Percentiles rank a stretch among this genome's conserved stretches.
Evolutionary conservation across 2,113 vertebrate species (phyloP).

Genomic region (Clarias macrocephalus): DNA sequence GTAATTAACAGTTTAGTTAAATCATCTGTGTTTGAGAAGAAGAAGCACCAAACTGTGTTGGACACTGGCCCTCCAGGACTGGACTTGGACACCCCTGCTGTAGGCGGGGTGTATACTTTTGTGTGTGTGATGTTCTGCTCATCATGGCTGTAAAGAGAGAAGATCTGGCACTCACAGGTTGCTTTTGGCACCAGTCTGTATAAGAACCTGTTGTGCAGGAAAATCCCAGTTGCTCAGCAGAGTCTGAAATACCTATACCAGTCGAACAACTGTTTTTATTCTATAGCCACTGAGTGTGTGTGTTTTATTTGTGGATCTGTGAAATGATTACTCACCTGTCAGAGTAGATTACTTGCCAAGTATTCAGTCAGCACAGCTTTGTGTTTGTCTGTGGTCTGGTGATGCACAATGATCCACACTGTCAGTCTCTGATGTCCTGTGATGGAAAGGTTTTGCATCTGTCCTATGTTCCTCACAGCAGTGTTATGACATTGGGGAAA

Average conservation of each 20-base stretch:
- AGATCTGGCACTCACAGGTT: neutral
- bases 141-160: neutral
- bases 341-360: neutral
- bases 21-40: no score
- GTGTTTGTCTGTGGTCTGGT: conserved; percentile 5
- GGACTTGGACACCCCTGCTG: no score
- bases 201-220: neutral
- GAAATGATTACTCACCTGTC: neutral
- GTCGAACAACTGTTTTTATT: neutral
- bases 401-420: neutral
- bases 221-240: neutral
- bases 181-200: neutral
- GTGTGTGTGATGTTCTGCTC: neutral
- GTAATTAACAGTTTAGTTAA: no score
- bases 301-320: neutral
- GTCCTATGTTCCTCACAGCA: conserved; percentile 1
- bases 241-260: neutral
- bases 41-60: no score
- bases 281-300: neutral
- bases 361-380: neutral
- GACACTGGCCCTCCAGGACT: no score
- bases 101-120: neutral
- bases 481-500: neutral
- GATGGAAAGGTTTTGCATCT: neutral
- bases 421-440: neutral